Conservation (phyloP, 2,888 invertebrate genomes). For the Amphimallon solstitiale region DNA sequence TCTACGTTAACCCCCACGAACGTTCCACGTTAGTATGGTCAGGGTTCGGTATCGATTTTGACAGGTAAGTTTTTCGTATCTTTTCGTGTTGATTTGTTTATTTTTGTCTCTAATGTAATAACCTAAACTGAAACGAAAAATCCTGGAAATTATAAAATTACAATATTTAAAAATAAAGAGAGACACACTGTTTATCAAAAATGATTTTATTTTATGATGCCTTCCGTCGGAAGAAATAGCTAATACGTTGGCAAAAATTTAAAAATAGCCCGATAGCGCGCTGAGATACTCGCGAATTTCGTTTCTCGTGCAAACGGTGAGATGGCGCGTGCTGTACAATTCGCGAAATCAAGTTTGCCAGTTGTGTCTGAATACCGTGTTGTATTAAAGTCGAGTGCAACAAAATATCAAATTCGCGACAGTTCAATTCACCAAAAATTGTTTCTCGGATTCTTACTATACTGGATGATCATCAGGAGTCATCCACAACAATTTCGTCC, state of each 20-base stretch:
- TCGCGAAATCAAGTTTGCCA: slow-evolving; percentile 39
- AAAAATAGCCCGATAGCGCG: slow-evolving; percentile 16
- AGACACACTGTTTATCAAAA: background rate
- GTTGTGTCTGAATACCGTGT: slow-evolving; percentile 12
- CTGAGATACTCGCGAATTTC: slow-evolving; percentile 40
- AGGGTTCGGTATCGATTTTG: slow-evolving; percentile 37
- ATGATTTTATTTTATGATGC: background rate
- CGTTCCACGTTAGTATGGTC: background rate
- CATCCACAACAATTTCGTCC: too few species aligned
- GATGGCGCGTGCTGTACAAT: slow-evolving; percentile 39
- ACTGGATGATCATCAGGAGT: background rate
- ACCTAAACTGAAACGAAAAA: background rate
- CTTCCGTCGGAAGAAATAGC: too few species aligned
- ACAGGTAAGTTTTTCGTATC: slow-evolving; percentile 21
- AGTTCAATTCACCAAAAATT: background rate
- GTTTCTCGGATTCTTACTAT: too few species aligned
- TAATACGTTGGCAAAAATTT: background rate
- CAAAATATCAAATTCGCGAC: slow-evolving; percentile 1
- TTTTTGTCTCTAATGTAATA: background rate
- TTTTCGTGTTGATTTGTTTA: background rate
- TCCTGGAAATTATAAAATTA: too few species aligned
- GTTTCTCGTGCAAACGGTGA: slow-evolving; percentile 9
- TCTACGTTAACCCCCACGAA: too few species aligned
- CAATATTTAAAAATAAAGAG: too few species aligned
- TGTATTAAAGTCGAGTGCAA: background rate